Evolutionary conservation across 1,140 invertebrate genomes (phyloP).

Genomic region (Steinernema feltiae): DNA sequence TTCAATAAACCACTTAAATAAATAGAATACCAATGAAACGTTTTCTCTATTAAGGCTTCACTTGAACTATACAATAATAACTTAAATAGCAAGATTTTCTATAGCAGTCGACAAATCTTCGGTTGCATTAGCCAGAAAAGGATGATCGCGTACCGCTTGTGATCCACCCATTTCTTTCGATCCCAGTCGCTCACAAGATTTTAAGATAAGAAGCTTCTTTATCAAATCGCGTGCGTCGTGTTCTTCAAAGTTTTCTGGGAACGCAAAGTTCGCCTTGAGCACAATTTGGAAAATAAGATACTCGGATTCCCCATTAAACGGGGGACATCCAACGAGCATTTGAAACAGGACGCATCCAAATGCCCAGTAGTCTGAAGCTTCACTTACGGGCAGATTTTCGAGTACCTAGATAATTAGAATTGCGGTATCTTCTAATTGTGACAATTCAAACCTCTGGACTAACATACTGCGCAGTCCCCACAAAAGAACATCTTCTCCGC

Average conservation of each 20-base stretch:
- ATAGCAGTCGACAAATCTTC: slow-evolving; percentile 16
- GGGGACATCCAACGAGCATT: slow-evolving; percentile 82
- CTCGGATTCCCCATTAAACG: slow-evolving; percentile 70
- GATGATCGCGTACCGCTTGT: slow-evolving; percentile 16
- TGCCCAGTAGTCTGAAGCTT: slow-evolving; percentile 86
- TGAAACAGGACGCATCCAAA: slow-evolving; percentile 92
- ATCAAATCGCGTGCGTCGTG: slow-evolving; percentile 77
- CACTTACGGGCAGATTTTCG: slow-evolving; percentile 49
- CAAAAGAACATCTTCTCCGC: slow-evolving; percentile 71
- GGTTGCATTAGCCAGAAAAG: slow-evolving; percentile 19
- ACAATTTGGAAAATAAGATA: slow-evolving; percentile 96
- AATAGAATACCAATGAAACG: neutral
- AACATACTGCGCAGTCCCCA: slow-evolving; percentile 95
- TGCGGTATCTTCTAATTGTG: too few relatives aligned
- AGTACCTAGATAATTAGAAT: slow-evolving; percentile 58
- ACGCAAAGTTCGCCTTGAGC: slow-evolving; percentile 78
- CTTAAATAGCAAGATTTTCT: slow-evolving; percentile 17
- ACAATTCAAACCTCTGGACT: slow-evolving; percentile 95
- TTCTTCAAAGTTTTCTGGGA: slow-evolving; percentile 77
- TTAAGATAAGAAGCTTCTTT: slow-evolving; percentile 69
- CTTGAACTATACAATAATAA: slow-evolving; percentile 3
- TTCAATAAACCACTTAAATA: slow-evolving; percentile 2
- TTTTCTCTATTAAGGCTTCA: too few relatives aligned
- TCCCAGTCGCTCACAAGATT: slow-evolving; percentile 18
- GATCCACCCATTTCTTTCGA: slow-evolving; percentile 13